phyloP scores from a whole-genome alignment of 2,113 vertebrate genomes.

The Aptenodytes patagonicus region DNA sequence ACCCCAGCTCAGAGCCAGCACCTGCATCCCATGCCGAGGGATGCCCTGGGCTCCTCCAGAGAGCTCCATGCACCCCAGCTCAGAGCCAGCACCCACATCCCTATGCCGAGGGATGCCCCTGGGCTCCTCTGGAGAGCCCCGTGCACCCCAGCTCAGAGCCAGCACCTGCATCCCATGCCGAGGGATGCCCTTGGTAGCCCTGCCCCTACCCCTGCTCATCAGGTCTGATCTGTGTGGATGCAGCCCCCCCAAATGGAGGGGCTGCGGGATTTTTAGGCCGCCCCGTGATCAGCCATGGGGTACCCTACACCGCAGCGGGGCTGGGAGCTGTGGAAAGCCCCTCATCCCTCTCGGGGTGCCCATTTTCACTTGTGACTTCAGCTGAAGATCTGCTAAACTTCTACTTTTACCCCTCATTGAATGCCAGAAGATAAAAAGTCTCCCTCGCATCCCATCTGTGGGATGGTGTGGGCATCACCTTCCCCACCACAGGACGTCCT shows the following conservation, averaged over 20 bases:
- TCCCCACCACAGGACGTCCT: neutral
- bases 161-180: too few species aligned
- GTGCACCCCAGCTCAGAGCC: too few species aligned
- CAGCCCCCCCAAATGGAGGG: neutral
- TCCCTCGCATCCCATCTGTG: neutral
- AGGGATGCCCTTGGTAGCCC: neutral
- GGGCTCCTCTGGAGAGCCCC: too few species aligned
- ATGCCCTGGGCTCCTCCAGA: neutral
- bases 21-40: too few species aligned
- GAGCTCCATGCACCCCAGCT: neutral
- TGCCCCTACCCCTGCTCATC: neutral
- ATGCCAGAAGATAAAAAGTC: too few species aligned
- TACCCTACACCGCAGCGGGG: rapidly evolving
- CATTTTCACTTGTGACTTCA: neutral
- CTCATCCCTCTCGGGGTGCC: neutral
- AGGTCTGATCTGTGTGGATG: too few species aligned
- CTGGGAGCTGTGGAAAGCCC: neutral
- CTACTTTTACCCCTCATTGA: neutral
- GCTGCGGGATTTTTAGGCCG: neutral
- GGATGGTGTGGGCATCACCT: neutral
- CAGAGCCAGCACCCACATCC: neutral
- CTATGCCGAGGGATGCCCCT: neutral
- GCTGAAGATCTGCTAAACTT: neutral
- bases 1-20: too few species aligned
- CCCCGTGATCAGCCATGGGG: neutral